Evolutionary conservation across 2,888 invertebrate genomes (phyloP), one percentile per base, ranked within the genome.

Genomic region (Hypena proboscidalis): DNA sequence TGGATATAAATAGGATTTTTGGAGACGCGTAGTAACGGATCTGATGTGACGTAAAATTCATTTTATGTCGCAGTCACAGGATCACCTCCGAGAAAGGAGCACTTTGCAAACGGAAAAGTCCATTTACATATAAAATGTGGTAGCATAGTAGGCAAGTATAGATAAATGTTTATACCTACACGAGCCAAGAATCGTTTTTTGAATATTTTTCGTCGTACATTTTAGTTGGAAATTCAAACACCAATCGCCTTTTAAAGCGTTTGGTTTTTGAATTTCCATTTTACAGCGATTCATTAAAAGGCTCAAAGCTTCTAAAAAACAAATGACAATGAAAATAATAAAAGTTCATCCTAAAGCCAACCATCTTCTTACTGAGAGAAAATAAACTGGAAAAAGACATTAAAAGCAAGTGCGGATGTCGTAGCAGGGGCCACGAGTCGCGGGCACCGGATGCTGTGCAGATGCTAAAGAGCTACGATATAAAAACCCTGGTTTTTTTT

Each of bases 41-140:
- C 56, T 54, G 56, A 71, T 58, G 68, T 65, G 67, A 69, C 71
- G 67, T 71, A 70, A 74, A 79, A 74, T 79, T 80, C 70, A 77
- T 80, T 80, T 78, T 74, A 70, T 67, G 74, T 76, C 76, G 66
- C 70, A 74, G 74, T 76, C 71, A 65, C 63, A 57, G 65, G 73
- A 80, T 79, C 77, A 78, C 73, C 74, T 78, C 58, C 61, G 67
- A 74, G 74, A 74, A 77, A 74, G 71, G 67, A 81, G 76, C 75
- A 80, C 77, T 81, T 80, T 77, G 76, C 71, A 66, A 72, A 73
- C 72, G 74, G 77, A 74, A 79, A 76, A 78, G 58, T 71, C 66
- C 72, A 81, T 83, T 83, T 83, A 76, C 82, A 82, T 80, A 80
- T 73, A 76, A 80, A 83, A 77, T 71, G 74, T 70, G 65, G 64